Evolutionary conservation across 2,888 invertebrate genomes (phyloP), one percentile per base, ranked within the genome.

Genomic region (Drosophila fulvimacula): DNA sequence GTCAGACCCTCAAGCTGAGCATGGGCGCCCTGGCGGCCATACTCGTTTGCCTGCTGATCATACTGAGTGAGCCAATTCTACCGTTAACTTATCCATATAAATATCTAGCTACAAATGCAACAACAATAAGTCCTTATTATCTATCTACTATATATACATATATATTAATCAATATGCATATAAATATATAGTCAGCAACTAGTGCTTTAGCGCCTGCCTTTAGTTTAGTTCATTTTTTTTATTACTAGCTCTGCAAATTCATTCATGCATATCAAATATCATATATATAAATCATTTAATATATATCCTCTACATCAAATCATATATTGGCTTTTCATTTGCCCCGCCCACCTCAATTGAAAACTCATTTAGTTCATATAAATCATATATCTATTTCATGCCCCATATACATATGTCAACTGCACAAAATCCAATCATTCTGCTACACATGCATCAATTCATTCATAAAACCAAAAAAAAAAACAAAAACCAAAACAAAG

Each of bases 21-120:
- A 97, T 97, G 96, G 98, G 98, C 82, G 99, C 99, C 74, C 94
- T 99, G 87, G 98, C 98, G 76, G 98, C 98, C 91, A 99, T 99
- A 93, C 95, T 99, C 93, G 97, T 99, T 93, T 99, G 98, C 94
- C 95, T 99, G 91, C 95, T 98, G 93, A 97, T 98, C 93, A 97
- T 99, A 91, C 95, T 99, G 93, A 96, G 99, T 99, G 95, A 97
- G 97, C 96, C 96, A 36, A 51, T 19, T 34, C 21, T 21, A 51
- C 9, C 19, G n/a, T 38, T 38, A 42, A n/a, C 5, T 55, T 34
- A 56, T 46, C 32, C 24, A 17, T 17, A 65, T 36, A 11, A 36
- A 65, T 36, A 48, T 44, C 21, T 24, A 41, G 49, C 58, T 53
- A 36, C 27, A 49, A 65, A 44, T 67, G 59, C 67, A 67, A 66